These are phyloP conservation scores for Epinotia bilunana DNA, from an alignment of 2,888 invertebrate species.

Conservation along the genomic window DNA sequence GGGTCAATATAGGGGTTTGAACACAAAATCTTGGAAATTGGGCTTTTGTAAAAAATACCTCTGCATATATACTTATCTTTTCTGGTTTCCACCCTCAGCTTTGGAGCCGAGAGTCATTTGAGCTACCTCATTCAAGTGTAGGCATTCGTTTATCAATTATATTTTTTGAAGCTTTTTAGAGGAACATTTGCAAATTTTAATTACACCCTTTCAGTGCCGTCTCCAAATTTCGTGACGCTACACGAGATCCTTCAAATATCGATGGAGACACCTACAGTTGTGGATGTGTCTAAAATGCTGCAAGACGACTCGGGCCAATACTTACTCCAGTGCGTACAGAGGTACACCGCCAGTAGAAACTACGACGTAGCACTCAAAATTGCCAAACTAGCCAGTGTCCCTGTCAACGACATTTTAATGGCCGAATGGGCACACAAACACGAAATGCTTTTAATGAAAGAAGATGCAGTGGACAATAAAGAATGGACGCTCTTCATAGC, in stretches of 20 bases:
- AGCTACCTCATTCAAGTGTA: too few species aligned
- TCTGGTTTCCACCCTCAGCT: too few species aligned
- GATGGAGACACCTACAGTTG: constrained; percentile 79
- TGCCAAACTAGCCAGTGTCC: constrained; percentile 78
- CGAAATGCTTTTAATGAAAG: constrained; percentile 65
- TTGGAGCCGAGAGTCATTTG: too few species aligned
- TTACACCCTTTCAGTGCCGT: constrained; percentile 65
- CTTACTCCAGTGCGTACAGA: constrained; percentile 81
- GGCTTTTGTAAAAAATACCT: too few species aligned
- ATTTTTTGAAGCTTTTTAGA: background rate
- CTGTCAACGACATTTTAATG: constrained; percentile 81
- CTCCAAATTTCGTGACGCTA: constrained; percentile 72
- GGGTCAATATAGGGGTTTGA: too few species aligned
- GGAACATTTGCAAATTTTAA: background rate
- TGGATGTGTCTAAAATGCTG: constrained; percentile 81
- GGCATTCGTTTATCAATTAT: too few species aligned
- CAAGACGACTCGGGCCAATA: constrained; percentile 74
- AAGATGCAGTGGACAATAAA: constrained; percentile 67
- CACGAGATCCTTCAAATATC: constrained; percentile 84
- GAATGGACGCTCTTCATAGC: constrained; percentile 82
- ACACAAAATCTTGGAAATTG: too few species aligned
- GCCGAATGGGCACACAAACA: constrained; percentile 83
- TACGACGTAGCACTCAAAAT: constrained; percentile 85
- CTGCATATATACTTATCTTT: too few species aligned
- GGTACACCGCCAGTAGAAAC: constrained; percentile 76